Base-by-base conservation (phyloP, 92 coral and sea anemone genomes). In the Paramuricea clavata region DNA sequence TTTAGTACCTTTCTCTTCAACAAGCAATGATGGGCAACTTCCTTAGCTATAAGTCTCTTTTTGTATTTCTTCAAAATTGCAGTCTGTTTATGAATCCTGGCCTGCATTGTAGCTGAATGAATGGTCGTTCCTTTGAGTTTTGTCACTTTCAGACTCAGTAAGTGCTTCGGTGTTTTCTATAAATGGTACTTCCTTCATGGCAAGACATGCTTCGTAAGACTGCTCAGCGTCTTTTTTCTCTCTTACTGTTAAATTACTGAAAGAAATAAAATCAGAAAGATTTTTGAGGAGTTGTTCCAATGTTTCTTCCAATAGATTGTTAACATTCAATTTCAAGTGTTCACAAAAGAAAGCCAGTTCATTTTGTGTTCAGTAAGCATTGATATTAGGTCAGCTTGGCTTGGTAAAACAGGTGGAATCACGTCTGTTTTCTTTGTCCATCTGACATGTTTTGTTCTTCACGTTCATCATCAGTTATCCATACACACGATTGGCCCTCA, bases 61-160 rank as follows among this genome's bases (percentile, higher is more conserved):
- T 72, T 85, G 57, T 27, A 65, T 6, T 87, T 61, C 2, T 30
- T 31, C 79, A 85, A 89, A 13, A 87, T 81, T 3, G 82, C 83
- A 57, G 71, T 44, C 60, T 86, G 83, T 43, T 81, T 81, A 52
- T 86, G 81, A 16, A 86, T 60, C 71, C 73, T 71, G n/a, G 31
- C 35, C 78, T 44, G 81, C 31, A 49, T 78, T 80, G 43, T 80
- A 75, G 21, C 78, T 15, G 78, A 79, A 23, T 72, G 35, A 1
- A 77, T n/a, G 12, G 64, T 74, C 13, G 26, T 41, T 27, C 62
- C 82, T 60, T 54, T 91, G 89, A 12, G 89, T 86, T 57, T 91
- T 74, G 39, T 91, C 87, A 21, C 65, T 70, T 41, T 90, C 90
- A 3, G 87, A 85, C 2, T 85, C 87, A 25, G 90, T 85, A 41